These are phyloP conservation scores for Anthrax anthrax DNA, from an alignment of 2,888 invertebrate genomes.

Conservation along the genomic window DNA sequence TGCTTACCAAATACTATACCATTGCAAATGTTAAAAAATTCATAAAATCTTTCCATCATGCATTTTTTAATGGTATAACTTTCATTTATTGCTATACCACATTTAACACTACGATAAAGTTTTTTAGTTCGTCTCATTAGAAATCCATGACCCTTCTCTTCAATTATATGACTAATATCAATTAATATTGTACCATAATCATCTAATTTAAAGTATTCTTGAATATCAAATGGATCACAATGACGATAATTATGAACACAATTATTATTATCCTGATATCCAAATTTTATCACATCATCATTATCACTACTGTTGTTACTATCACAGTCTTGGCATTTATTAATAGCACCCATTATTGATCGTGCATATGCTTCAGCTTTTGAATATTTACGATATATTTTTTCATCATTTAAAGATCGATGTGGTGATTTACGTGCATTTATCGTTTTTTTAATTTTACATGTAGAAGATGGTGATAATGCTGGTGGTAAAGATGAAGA, in stretches of 20 bases:
- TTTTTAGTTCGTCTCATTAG: conserved; percentile 9
- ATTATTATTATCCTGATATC: conserved; percentile 8
- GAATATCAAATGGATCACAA: conserved; percentile 29
- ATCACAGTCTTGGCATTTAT: neutral
- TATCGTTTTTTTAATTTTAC: neutral
- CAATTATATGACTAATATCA: conserved; percentile 27
- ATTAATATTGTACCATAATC: conserved; percentile 32
- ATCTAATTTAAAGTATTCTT: conserved; percentile 32
- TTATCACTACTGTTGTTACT: neutral
- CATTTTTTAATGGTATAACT: conserved; percentile 9
- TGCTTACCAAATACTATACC: conserved; percentile 24
- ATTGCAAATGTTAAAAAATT: conserved; percentile 19
- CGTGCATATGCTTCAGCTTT: conserved; percentile 27
- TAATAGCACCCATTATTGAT: conserved; percentile 29
- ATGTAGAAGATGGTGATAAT: neutral
- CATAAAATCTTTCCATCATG: conserved; percentile 16
- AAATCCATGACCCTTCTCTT: conserved; percentile 22
- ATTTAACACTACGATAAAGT: conserved; percentile 9
- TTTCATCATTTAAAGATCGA: neutral
- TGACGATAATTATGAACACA: conserved; percentile 16
- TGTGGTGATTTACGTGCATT: neutral
- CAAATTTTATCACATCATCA: neutral
- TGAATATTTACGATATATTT: conserved; percentile 13
- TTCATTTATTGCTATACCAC: conserved; percentile 22
- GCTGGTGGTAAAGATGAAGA: neutral